phyloP scores from a whole-genome alignment of 53 echinoderm and acorn worm species.

The Zoroaster sp. region DNA sequence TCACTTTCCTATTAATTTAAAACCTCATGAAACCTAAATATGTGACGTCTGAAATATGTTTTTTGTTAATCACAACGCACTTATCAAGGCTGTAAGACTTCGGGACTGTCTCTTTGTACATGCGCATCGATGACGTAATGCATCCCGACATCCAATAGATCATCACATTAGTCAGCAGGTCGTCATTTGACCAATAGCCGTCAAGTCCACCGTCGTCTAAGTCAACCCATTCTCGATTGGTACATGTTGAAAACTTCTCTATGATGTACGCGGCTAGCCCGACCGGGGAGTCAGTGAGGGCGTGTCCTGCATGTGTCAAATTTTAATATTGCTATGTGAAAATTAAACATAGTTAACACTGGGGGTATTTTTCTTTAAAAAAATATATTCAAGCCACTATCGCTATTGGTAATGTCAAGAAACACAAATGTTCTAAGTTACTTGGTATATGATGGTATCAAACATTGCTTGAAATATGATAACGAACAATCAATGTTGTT shows the following conservation, averaged over 20 bases:
- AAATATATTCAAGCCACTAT: no score
- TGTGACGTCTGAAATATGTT: no score
- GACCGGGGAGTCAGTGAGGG: slow-evolving; percentile 68
- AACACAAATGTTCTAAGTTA: no score
- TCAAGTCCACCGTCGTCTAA: slow-evolving; percentile 70
- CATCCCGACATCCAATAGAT: slow-evolving; percentile 86
- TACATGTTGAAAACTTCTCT: slow-evolving; percentile 84
- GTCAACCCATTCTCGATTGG: slow-evolving; percentile 59
- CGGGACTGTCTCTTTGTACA: slow-evolving; percentile 79
- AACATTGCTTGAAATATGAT: no score
- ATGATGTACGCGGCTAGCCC: slow-evolving; percentile 90
- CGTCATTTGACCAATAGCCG: slow-evolving; percentile 56
- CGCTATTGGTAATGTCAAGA: no score
- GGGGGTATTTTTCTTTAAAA: no score
- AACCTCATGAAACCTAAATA: no score
- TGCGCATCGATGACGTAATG: slow-evolving; percentile 86
- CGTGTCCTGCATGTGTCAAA: slow-evolving; percentile 15
- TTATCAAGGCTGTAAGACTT: neutral
- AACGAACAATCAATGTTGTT: no score
- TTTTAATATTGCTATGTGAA: neutral
- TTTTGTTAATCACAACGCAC: neutral
- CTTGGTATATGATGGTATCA: no score
- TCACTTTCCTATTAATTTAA: no score
- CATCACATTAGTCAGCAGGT: slow-evolving; percentile 91
- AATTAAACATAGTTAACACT: no score